phyloP scores from a whole-genome alignment of 2,113 vertebrate genomes.

The Isurus oxyrinchus region DNA sequence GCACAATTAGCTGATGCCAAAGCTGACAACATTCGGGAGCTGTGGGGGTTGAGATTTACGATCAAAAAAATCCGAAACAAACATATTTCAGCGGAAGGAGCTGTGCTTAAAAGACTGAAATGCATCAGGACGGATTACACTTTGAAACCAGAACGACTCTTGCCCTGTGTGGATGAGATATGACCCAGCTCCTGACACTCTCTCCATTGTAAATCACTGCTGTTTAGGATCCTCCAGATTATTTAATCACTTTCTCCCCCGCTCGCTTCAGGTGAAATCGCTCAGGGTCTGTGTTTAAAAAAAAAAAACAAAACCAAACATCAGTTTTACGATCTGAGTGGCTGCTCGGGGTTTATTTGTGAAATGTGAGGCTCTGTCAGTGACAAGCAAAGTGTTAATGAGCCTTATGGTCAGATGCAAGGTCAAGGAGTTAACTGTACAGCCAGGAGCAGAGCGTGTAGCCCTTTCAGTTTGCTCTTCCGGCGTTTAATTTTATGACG shows the following conservation, averaged over 20 bases:
- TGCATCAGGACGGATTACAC: not conserved
- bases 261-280: not conserved
- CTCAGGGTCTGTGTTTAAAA: not conserved
- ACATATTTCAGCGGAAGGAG: not conserved
- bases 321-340: not conserved
- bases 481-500: not conserved
- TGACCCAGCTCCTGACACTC: not conserved
- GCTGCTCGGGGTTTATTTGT: not conserved
- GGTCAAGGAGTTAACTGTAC: not conserved
- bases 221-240: not conserved
- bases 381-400: not conserved
- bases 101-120: not conserved
- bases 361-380: not conserved
- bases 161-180: not conserved
- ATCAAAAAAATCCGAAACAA: not conserved
- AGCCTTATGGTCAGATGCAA: not conserved
- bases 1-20: not conserved
- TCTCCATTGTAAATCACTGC: not conserved
- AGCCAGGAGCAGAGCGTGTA: not conserved
- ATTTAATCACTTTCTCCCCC: not conserved
- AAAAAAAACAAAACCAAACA: not conserved
- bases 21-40: not conserved
- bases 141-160: not conserved
- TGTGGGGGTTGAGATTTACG: not conserved
- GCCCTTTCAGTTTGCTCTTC: not conserved